Evolutionary conservation across 2,888 invertebrate species (phyloP).

Genomic region (Parasteatoda lunata): DNA sequence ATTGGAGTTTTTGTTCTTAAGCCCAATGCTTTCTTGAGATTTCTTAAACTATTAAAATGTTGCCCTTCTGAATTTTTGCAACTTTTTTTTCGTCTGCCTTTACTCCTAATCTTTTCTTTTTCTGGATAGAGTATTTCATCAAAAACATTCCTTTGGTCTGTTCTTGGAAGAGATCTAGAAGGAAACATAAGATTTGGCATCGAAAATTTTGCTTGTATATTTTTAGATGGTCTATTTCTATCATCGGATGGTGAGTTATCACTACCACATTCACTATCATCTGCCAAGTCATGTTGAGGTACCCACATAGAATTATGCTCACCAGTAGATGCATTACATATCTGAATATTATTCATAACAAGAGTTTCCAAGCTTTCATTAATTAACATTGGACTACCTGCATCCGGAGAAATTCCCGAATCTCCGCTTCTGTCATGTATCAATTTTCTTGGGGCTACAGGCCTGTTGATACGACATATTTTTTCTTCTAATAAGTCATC

Average conservation of each 20-base stretch:
- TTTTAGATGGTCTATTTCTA: constrained; percentile 12
- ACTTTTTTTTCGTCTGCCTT: constrained; percentile 52
- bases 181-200: constrained; percentile 67
- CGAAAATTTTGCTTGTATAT: constrained; percentile 53
- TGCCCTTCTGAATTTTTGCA: constrained; percentile 51
- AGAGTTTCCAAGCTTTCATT: constrained; percentile 72
- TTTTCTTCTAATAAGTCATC: constrained; percentile 73
- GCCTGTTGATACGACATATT: constrained; percentile 72
- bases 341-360: constrained; percentile 24
- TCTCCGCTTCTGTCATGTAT: constrained; percentile 85
- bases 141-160: constrained; percentile 29
- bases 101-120: constrained; percentile 32
- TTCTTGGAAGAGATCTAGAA: constrained; percentile 53
- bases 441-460: constrained; percentile 72
- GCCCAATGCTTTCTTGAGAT: constrained; percentile 75
- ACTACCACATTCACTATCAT: constrained; percentile 62
- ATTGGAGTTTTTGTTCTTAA: constrained; percentile 30
- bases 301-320: constrained; percentile 57
- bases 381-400: constrained; percentile 77
- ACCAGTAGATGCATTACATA: constrained; percentile 70
- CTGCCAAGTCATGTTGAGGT: constrained; percentile 65
- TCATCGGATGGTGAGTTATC: constrained; percentile 31
- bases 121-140: constrained; percentile 19
- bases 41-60: constrained; percentile 77
- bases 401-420: constrained; percentile 88